These are phyloP conservation scores for Steinernema hermaphroditum DNA, from an alignment of 2,888 invertebrate genomes.

Conservation along the genomic window DNA sequence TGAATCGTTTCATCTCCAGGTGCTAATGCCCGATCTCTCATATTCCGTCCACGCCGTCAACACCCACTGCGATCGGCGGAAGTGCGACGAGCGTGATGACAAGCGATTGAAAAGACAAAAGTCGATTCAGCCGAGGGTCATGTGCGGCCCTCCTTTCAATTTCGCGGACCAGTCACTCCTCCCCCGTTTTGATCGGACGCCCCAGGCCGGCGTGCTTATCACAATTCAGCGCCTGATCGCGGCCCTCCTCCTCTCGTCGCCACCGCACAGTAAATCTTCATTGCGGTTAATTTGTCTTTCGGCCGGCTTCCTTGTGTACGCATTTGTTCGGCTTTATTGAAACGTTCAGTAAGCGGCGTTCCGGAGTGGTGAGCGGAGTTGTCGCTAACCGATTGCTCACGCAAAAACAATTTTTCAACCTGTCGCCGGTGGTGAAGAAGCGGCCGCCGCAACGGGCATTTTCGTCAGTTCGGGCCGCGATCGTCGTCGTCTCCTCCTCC, in stretches of 20 bases:
- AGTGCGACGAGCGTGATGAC: constrained; percentile 26
- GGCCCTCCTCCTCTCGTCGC: no score
- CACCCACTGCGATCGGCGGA: constrained; percentile 11
- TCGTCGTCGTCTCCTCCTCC: neutral
- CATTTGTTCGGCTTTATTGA: constrained; percentile 20
- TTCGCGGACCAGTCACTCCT: constrained; percentile 4
- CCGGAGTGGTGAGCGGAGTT: neutral
- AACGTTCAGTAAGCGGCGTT: neutral
- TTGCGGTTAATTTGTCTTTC: constrained; percentile 27
- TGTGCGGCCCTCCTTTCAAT: constrained; percentile 13
- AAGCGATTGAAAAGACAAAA: constrained; percentile 29
- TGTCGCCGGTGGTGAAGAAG: constrained; percentile 6
- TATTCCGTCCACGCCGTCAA: constrained; percentile 9
- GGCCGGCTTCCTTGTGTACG: constrained; percentile 19
- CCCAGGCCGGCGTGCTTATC: constrained; percentile 1
- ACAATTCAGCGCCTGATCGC: neutral
- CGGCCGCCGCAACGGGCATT: neutral
- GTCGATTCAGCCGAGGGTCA: constrained; percentile 25
- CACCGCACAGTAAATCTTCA: constrained; percentile 21
- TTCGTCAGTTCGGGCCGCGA: constrained; percentile 6
- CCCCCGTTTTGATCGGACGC: neutral
- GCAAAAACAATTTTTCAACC: constrained; percentile 31
- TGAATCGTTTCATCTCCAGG: neutral
- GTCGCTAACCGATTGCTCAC: constrained; percentile 11
- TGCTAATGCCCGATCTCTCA: neutral